Conservation (phyloP, 2,888 invertebrate genomes). For the Protodeltote pygarga region DNA sequence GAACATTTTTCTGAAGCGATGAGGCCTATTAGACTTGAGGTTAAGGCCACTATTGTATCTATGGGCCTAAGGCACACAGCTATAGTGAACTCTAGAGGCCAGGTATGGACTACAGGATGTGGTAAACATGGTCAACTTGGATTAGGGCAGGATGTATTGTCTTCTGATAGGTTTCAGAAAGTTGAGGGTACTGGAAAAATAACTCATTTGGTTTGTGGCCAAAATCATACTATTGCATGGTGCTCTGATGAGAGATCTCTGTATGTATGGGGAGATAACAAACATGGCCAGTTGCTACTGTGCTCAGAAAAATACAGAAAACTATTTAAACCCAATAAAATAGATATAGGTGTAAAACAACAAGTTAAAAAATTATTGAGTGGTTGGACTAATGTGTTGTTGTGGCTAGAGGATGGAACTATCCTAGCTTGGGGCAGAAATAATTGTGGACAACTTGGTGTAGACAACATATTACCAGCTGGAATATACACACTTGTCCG, state of each 20-base stretch:
- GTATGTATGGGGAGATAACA: constrained; percentile 94
- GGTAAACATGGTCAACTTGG: constrained; percentile 91
- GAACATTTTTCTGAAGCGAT: constrained; percentile 73
- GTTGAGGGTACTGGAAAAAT: constrained; percentile 87
- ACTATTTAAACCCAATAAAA: constrained; percentile 84
- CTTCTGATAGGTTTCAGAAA: constrained; percentile 79
- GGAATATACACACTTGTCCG: constrained; percentile 69
- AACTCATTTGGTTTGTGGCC: constrained; percentile 91
- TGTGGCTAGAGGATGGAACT: constrained; percentile 87
- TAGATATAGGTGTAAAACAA: constrained; percentile 85
- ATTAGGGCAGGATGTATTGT: constrained; percentile 72
- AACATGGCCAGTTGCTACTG: constrained; percentile 91
- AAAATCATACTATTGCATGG: constrained; percentile 91
- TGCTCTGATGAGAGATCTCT: constrained; percentile 84
- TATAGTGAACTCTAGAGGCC: constrained; percentile 88
- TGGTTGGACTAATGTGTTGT: constrained; percentile 93
- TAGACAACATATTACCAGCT: constrained; percentile 54
- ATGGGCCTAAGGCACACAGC: constrained; percentile 91
- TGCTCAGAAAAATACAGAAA: constrained; percentile 82
- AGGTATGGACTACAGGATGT: constrained; percentile 89
- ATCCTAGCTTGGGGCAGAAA: constrained; percentile 94
- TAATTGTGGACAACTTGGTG: constrained; percentile 92
- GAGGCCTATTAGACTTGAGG: constrained; percentile 72
- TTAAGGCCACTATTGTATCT: constrained; percentile 86
- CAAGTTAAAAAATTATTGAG: constrained; percentile 86